These are phyloP conservation scores for Acestrorhynchus altus DNA, from an alignment of 2,797 vertebrate genomes.

Conservation along the genomic window DNA sequence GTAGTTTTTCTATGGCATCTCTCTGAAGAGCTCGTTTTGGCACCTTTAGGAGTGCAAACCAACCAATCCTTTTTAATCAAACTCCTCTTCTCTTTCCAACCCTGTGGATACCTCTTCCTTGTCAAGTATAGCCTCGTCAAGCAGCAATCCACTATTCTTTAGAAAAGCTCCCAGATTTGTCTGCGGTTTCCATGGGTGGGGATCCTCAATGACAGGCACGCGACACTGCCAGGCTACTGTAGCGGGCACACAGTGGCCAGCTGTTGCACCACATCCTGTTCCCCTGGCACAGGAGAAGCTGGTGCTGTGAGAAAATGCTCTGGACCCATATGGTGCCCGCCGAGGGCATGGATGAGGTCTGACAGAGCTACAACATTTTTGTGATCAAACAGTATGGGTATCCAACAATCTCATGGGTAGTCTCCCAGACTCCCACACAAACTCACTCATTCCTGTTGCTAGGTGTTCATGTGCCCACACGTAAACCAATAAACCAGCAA, in stretches of 20 bases:
- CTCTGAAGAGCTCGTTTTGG: neutral
- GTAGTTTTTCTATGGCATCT: neutral
- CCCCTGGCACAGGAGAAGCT: conserved; percentile 24
- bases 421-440: conserved; percentile 5
- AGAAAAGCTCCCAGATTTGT: conserved; percentile 44
- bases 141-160: conserved; percentile 39
- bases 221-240: conserved; percentile 24
- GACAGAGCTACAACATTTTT: neutral
- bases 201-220: conserved; percentile 33
- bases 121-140: conserved; percentile 37
- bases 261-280: conserved; percentile 45
- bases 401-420: neutral
- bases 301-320: conserved; percentile 9
- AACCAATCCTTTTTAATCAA: conserved; percentile 30
- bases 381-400: conserved; percentile 8
- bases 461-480: neutral
- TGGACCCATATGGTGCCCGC: conserved; percentile 8
- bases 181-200: conserved; percentile 46
- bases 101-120: conserved; percentile 16
- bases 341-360: conserved; percentile 11
- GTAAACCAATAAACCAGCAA: neutral
- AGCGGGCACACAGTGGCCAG: conserved; percentile 33
- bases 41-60: neutral
- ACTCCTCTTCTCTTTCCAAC: conserved; percentile 12
- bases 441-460: neutral